Percentiles rank a stretch among this genome's conserved stretches.
These are phyloP conservation scores for Lydus trimaculatus DNA, from an alignment of 2,888 invertebrate genomes.

Conservation along the genomic window DNA sequence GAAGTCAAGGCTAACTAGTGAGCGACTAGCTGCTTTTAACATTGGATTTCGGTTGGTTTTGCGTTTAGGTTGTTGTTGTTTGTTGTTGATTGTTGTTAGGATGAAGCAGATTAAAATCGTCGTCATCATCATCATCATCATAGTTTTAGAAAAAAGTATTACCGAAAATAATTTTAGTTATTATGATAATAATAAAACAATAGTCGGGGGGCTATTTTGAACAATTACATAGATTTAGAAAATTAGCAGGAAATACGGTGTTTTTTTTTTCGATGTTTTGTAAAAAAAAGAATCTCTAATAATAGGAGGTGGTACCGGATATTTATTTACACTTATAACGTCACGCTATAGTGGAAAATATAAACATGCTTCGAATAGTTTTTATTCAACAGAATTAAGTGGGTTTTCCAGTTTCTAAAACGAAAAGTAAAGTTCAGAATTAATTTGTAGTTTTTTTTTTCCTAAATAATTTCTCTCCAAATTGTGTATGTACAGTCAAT, in stretches of 20 bases:
- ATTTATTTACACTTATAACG: background rate
- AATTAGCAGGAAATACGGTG: conserved; percentile 4
- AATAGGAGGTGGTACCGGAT: conserved; percentile 2
- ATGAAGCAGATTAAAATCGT: background rate
- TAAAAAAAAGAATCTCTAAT: background rate
- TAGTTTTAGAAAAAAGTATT: background rate
- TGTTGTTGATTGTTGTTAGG: background rate
- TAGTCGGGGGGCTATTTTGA: background rate
- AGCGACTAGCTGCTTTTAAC: conserved; percentile 10
- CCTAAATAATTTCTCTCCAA: no score
- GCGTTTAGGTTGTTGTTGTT: conserved; percentile 7
- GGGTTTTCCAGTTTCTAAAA: background rate
- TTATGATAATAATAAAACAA: background rate
- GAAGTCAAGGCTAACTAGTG: conserved; percentile 45
- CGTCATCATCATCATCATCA: background rate
- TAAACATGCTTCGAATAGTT: background rate
- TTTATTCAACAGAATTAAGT: background rate
- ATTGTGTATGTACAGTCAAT: no score
- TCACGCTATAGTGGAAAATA: background rate
- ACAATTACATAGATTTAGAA: background rate
- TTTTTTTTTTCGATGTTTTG: background rate
- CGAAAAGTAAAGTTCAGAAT: background rate
- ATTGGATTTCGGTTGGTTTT: conserved; percentile 10
- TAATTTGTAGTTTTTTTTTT: no score
- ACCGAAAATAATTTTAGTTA: background rate